phyloP scores from a whole-genome alignment of 2,113 vertebrate species.

The Rhinolophus sinicus region DNA sequence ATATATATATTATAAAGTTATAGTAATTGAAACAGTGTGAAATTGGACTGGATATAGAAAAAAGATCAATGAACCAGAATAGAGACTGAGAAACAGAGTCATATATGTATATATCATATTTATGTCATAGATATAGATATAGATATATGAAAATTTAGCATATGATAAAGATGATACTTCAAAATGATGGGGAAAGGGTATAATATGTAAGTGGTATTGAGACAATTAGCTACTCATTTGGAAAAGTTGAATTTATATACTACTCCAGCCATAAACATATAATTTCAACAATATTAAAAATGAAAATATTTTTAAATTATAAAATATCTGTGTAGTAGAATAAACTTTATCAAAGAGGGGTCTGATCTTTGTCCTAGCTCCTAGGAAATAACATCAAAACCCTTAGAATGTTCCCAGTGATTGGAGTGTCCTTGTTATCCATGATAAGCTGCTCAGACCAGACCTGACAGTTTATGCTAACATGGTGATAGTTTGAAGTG shows the following conservation, averaged over 20 bases:
- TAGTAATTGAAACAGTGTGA: background rate
- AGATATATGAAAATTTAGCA: background rate
- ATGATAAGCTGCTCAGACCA: background rate
- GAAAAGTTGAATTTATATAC: background rate
- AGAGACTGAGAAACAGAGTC: background rate
- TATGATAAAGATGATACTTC: conserved; percentile 5
- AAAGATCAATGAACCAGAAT: background rate
- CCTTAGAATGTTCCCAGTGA: background rate
- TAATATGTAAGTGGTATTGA: background rate
- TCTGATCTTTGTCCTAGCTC: background rate
- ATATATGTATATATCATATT: too few relatives aligned
- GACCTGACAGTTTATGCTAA: background rate
- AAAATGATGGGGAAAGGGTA: background rate
- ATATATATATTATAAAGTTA: background rate
- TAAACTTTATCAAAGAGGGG: background rate
- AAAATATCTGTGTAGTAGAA: conserved; percentile 11
- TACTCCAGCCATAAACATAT: background rate
- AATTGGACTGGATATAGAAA: background rate
- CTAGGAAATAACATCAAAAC: background rate
- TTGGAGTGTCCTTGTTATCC: background rate
- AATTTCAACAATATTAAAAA: background rate
- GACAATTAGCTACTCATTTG: background rate
- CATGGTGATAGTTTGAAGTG: background rate
- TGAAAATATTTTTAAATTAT: background rate
- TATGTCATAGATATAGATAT: too few relatives aligned